A percentile compares a stretch with the other conserved stretches of the same genome.
These are phyloP conservation scores for Crossaster papposus DNA, from an alignment of 53 echinoderm and acorn worm genomes.

Conservation along the genomic window DNA sequence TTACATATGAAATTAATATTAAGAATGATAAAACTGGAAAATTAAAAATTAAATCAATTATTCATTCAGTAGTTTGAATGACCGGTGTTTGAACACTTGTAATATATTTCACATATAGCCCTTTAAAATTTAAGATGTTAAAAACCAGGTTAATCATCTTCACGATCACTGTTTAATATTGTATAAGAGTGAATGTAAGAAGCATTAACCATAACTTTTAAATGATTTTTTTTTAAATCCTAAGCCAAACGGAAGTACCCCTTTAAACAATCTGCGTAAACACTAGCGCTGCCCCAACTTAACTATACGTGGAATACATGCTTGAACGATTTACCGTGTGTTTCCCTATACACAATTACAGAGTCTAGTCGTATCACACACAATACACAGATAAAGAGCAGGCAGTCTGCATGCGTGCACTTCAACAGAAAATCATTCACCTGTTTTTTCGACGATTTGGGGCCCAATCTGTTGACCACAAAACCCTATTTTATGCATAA, in stretches of 20 bases:
- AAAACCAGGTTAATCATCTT: no score
- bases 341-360: neutral
- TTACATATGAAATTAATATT: no score
- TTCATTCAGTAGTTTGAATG: no score
- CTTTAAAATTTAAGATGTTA: no score
- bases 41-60: no score
- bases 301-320: neutral
- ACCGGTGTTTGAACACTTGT: no score
- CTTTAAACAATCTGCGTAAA: neutral
- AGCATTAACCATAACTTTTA: neutral
- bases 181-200: no score
- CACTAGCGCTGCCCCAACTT: neutral
- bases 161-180: no score
- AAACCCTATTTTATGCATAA: neutral
- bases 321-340: neutral
- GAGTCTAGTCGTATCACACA: neutral
- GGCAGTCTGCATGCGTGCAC: neutral
- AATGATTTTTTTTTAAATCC: neutral
- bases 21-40: no score
- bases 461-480: neutral
- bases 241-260: neutral
- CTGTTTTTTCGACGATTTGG: neutral
- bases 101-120: no score
- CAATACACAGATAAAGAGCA: neutral
- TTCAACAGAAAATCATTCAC: neutral